Conservation (phyloP, 2,113 vertebrate genomes). For the Psephotus haematonotus region DNA sequence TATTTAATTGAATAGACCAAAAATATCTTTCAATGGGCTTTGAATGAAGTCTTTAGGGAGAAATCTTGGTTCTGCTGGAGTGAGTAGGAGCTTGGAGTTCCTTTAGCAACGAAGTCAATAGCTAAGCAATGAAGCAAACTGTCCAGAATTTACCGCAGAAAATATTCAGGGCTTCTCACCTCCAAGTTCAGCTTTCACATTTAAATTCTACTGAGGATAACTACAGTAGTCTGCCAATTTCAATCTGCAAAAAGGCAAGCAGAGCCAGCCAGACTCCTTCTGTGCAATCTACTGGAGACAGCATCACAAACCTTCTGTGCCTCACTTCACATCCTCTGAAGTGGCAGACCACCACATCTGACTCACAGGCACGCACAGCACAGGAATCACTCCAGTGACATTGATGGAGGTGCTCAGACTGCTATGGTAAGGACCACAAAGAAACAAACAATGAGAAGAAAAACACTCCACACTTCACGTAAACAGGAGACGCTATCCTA, state of each 20-base stretch:
- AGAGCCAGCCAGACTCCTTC: conserved; percentile 37
- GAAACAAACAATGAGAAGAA: background rate
- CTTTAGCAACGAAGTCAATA: conserved; percentile 24
- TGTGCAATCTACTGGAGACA: conserved; percentile 10
- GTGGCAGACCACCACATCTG: background rate
- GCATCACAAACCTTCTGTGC: background rate
- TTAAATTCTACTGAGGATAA: conserved; percentile 40
- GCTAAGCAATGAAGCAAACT: conserved; percentile 1
- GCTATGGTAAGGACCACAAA: background rate
- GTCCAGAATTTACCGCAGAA: background rate
- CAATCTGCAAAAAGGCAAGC: background rate
- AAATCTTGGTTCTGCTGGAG: background rate
- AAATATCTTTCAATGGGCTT: background rate
- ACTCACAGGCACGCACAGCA: background rate
- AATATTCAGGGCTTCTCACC: conserved; percentile 31
- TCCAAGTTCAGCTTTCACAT: conserved; percentile 43
- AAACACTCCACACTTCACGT: background rate
- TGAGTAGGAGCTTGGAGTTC: background rate
- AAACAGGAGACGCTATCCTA: background rate
- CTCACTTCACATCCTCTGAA: background rate
- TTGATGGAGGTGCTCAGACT: background rate
- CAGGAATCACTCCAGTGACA: background rate
- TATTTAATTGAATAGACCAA: background rate
- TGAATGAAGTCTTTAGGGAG: background rate
- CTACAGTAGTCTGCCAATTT: conserved; percentile 19